phyloP scores from a whole-genome alignment of 2,888 invertebrate genomes.

The Leucania comma region DNA sequence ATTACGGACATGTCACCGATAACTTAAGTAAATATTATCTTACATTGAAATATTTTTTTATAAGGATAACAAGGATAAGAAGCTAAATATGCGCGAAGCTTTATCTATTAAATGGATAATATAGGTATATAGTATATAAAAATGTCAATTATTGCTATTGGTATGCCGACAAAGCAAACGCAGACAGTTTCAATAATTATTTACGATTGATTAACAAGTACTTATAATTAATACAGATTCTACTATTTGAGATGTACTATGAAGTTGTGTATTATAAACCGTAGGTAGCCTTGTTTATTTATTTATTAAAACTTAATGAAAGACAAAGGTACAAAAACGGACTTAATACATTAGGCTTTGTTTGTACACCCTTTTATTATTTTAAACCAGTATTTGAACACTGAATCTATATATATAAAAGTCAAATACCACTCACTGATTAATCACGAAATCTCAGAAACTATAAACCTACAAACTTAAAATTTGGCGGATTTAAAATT shows the following conservation, averaged over 20 bases:
- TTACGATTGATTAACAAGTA: slow-evolving; percentile 8
- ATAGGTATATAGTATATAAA: background rate
- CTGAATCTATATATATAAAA: too few species aligned
- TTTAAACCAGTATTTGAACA: too few species aligned
- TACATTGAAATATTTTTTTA: slow-evolving; percentile 34
- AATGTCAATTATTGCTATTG: slow-evolving; percentile 18
- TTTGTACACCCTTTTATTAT: too few species aligned
- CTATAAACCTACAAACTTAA: too few species aligned
- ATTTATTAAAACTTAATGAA: too few species aligned
- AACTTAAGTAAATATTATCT: slow-evolving; percentile 28
- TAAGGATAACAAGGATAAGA: slow-evolving; percentile 13
- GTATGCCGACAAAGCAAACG: background rate
- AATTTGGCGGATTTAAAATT: too few species aligned
- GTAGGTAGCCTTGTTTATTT: too few species aligned
- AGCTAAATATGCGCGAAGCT: slow-evolving; percentile 7
- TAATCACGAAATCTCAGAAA: too few species aligned
- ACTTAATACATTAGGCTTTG: too few species aligned
- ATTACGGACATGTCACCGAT: slow-evolving; percentile 10
- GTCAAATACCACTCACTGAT: too few species aligned
- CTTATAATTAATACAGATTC: background rate
- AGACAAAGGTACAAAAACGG: too few species aligned
- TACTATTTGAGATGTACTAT: slow-evolving; percentile 1
- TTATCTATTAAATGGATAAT: background rate
- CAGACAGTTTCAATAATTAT: slow-evolving; percentile 1
- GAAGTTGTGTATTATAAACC: background rate